These are phyloP conservation scores for Mesoligia furuncula DNA, from an alignment of 2,888 invertebrate species.

Conservation along the genomic window DNA sequence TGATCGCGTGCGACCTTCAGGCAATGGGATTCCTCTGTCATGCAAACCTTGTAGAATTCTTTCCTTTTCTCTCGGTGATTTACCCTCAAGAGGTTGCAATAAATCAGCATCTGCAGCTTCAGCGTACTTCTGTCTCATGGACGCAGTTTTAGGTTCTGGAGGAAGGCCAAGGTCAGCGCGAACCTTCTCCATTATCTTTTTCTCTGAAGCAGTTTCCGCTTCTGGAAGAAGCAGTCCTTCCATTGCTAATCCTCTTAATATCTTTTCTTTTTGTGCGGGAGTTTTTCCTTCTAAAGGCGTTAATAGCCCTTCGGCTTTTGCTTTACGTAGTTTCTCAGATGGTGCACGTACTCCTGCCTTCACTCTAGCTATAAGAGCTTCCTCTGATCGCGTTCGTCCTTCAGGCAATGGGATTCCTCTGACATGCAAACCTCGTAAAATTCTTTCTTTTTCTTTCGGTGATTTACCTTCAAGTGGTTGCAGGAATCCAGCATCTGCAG, in stretches of 20 bases:
- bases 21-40: conserved; percentile 9
- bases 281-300: conserved; percentile 14
- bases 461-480: conserved; percentile 18
- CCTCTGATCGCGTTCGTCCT: conserved; percentile 12
- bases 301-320: background rate
- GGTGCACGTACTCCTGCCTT: background rate
- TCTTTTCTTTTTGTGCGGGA: background rate
- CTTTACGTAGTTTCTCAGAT: conserved; percentile 11
- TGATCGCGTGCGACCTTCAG: conserved; percentile 12
- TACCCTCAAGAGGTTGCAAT: conserved; percentile 16
- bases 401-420: conserved; percentile 14
- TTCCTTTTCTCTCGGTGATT: background rate
- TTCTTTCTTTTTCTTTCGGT: background rate
- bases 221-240: conserved; percentile 21
- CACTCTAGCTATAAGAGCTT: background rate
- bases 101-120: conserved; percentile 2
- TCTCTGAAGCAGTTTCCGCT: background rate
- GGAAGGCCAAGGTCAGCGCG: conserved; percentile 20
- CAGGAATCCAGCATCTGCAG: background rate
- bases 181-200: background rate
- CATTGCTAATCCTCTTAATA: conserved; percentile 17
- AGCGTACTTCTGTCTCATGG: conserved; percentile 16
- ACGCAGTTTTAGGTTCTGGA: background rate
- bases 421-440: background rate
- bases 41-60: conserved; percentile 4